Percentiles rank a stretch among this genome's conserved stretches.
Evolutionary conservation across 2,797 vertebrate genomes (phyloP).

Genomic region (Coregonus sp.): DNA sequence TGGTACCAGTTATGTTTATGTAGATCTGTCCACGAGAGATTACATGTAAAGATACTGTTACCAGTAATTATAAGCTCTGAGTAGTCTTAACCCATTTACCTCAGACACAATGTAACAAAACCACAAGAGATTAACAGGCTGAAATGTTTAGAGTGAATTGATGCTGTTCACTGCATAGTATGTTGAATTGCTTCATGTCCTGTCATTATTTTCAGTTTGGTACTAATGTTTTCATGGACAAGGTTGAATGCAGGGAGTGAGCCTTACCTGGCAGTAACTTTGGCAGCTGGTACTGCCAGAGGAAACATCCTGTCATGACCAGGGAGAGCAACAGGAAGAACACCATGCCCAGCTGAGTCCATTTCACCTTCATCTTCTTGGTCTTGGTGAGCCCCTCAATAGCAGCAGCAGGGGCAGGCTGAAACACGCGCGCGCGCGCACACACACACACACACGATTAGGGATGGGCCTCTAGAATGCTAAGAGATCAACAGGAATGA

Average conservation of each 20-base stretch:
- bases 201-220: not conserved
- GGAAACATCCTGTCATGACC: slow-evolving; percentile 90
- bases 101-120: not conserved
- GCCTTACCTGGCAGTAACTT: slow-evolving; percentile 79
- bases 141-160: not conserved
- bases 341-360: slow-evolving; percentile 77
- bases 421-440: slow-evolving; percentile 28
- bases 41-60: too few relatives aligned
- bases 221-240: not conserved
- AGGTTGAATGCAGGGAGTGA: not conserved
- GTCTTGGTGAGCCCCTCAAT: slow-evolving; percentile 63
- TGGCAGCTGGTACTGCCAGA: slow-evolving; percentile 93
- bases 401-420: slow-evolving; percentile 58
- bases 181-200: not conserved
- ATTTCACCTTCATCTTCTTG: slow-evolving; percentile 79
- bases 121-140: not conserved
- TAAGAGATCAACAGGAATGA: not conserved
- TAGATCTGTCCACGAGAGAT: too few relatives aligned
- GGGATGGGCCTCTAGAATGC: not conserved
- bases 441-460: slow-evolving; percentile 12
- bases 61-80: not conserved
- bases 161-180: not conserved
- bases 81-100: not conserved
- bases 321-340: slow-evolving; percentile 84
- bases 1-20: too few relatives aligned